Evolutionary conservation across 2,888 invertebrate genomes (phyloP).

Genomic region (Ommatoiulus sabulosus): DNA sequence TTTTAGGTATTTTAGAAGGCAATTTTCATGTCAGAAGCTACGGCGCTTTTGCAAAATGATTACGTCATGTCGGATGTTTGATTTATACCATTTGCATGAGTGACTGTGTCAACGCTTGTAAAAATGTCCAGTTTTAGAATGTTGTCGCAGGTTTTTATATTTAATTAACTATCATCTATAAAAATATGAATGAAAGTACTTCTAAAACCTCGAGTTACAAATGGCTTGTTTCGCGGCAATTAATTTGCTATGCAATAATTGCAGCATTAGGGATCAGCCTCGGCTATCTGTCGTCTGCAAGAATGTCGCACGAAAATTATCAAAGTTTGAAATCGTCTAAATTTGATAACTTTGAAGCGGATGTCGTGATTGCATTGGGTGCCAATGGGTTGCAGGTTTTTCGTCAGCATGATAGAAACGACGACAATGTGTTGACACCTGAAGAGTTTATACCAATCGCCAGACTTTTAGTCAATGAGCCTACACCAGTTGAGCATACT

Average conservation of each 20-base stretch:
- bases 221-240: background rate
- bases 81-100: too few species aligned
- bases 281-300: background rate
- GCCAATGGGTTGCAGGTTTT: background rate
- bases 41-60: too few species aligned
- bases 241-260: background rate
- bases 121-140: too few species aligned
- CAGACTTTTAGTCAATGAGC: background rate
- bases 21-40: too few species aligned
- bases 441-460: conserved; percentile 46
- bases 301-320: background rate
- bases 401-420: conserved; percentile 40
- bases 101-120: too few species aligned
- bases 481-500: background rate
- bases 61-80: too few species aligned
- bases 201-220: background rate
- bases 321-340: background rate
- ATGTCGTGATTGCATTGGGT: background rate
- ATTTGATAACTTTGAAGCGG: background rate
- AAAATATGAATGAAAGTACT: background rate
- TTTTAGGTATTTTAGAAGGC: too few species aligned
- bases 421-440: background rate
- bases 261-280: background rate
- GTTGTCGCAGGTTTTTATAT: too few species aligned
- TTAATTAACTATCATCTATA: too few species aligned